phyloP scores from a whole-genome alignment of 2,888 invertebrate species.

The Minunthozetes semirufus region DNA sequence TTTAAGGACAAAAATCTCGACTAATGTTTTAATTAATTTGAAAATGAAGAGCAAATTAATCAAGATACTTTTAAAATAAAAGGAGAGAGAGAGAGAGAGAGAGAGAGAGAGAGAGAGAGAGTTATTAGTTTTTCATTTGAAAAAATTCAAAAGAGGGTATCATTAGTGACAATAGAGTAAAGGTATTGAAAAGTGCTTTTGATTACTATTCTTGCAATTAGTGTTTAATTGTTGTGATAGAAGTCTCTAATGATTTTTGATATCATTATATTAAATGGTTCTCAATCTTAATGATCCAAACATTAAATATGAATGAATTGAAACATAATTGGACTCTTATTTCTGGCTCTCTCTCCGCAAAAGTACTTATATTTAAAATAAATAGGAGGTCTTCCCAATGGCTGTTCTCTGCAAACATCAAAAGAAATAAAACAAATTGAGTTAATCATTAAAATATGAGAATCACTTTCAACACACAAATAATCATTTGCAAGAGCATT shows the following conservation, averaged over 20 bases:
- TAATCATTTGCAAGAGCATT: too few species aligned
- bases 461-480: too few species aligned
- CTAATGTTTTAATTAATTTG: not conserved
- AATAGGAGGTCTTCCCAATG: too few species aligned
- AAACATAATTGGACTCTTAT: slow-evolving; percentile 22
- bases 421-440: too few species aligned
- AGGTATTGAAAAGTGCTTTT: slow-evolving; percentile 12
- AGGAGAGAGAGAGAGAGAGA: not conserved
- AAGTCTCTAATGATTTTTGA: slow-evolving; percentile 22
- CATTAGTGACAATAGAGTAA: not conserved
- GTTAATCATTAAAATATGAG: too few species aligned
- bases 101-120: not conserved
- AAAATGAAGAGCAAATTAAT: not conserved
- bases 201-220: slow-evolving; percentile 25
- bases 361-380: too few species aligned
- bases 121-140: not conserved
- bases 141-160: not conserved
- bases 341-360: not conserved
- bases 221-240: slow-evolving; percentile 27
- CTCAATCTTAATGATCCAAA: slow-evolving; percentile 20
- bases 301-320: slow-evolving; percentile 28
- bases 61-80: not conserved
- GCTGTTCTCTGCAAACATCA: too few species aligned
- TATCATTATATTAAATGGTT: slow-evolving; percentile 30
- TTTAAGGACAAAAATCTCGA: not conserved